A percentile compares a stretch with the other conserved stretches of the same genome.
phyloP scores from a whole-genome alignment of 35 echinoderm and acorn worm genomes.

The Nesometra sesokonis region DNA sequence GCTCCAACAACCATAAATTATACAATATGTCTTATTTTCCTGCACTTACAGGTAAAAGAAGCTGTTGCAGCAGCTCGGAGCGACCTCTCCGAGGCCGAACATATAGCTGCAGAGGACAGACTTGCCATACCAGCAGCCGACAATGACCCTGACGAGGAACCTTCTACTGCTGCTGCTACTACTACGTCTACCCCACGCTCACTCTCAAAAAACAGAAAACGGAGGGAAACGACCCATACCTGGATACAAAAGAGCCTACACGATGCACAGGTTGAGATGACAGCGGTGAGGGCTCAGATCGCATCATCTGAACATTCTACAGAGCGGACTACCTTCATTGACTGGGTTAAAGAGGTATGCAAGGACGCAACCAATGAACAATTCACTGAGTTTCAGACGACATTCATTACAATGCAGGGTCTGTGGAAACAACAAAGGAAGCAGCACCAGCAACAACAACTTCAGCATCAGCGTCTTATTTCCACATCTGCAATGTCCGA shows the following conservation, averaged over 20 bases:
- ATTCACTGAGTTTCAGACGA: constrained; percentile 11
- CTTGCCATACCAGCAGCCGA: constrained; percentile 7
- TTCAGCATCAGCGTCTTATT: neutral
- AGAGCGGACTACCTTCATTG: constrained; percentile 18
- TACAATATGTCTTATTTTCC: too few species aligned
- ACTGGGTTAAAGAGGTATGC: constrained; percentile 23
- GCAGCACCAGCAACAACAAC: neutral
- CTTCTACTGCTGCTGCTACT: constrained; percentile 11
- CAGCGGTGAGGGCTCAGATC: constrained; percentile 13
- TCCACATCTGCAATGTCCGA: neutral
- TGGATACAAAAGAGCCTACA: constrained; percentile 14
- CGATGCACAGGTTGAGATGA: constrained; percentile 10
- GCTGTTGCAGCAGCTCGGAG: too few species aligned
- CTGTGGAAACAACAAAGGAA: neutral
- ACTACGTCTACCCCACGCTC: too few species aligned
- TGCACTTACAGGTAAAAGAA: too few species aligned
- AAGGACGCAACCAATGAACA: constrained; percentile 30
- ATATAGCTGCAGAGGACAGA: constrained; percentile 14
- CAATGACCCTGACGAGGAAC: constrained; percentile 13
- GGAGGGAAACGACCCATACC: constrained; percentile 26
- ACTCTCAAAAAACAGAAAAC: constrained; percentile 4
- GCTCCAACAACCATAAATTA: too few species aligned
- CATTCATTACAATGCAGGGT: constrained; percentile 1
- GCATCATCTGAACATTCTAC: constrained; percentile 12
- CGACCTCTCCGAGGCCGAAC: constrained; percentile 24